These are phyloP conservation scores for Acleris cristana DNA, from an alignment of 2,888 invertebrate genomes.

Conservation along the genomic window DNA sequence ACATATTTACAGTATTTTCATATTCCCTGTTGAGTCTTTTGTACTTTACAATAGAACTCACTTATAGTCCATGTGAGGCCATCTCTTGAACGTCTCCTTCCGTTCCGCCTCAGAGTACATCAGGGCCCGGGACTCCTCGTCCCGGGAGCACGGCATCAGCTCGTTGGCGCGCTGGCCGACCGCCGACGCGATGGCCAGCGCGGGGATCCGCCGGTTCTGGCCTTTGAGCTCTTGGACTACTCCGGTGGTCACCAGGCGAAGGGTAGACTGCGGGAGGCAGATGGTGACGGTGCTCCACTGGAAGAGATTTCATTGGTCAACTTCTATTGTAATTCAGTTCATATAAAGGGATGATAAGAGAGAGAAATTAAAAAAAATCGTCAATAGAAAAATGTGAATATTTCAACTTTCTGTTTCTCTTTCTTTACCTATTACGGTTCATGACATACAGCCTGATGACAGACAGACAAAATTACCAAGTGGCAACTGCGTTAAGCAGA, in stretches of 20 bases:
- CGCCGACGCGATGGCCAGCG: conserved; percentile 94
- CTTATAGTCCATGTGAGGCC: conserved; percentile 99
- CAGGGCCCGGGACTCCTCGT: conserved; percentile 76
- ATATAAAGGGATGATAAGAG: no score
- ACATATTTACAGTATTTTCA: no score
- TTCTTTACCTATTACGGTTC: no score
- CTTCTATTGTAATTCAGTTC: no score
- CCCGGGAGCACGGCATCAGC: conserved; percentile 85
- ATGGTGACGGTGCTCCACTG: conserved; percentile 97
- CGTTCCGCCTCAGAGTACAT: conserved; percentile 97
- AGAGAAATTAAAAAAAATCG: no score
- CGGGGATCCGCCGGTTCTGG: conserved; percentile 92
- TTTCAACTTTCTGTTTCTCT: no score
- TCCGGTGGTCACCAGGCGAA: conserved; percentile 91
- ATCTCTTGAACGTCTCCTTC: conserved; percentile 94
- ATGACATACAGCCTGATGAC: no score
- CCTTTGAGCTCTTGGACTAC: conserved; percentile 92
- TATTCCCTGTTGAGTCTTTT: no score
- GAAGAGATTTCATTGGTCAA: conserved; percentile 46
- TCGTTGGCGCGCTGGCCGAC: conserved; percentile 93
- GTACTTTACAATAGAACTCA: conserved; percentile 63
- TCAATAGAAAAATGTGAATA: no score
- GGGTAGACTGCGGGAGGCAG: conserved; percentile 89
- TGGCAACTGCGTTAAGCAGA: no score
- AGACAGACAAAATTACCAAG: no score